Evolutionary conservation across 1,140 invertebrate genomes (phyloP), one percentile per base, ranked within the genome.

Genomic region (Chironomus tepperi): DNA sequence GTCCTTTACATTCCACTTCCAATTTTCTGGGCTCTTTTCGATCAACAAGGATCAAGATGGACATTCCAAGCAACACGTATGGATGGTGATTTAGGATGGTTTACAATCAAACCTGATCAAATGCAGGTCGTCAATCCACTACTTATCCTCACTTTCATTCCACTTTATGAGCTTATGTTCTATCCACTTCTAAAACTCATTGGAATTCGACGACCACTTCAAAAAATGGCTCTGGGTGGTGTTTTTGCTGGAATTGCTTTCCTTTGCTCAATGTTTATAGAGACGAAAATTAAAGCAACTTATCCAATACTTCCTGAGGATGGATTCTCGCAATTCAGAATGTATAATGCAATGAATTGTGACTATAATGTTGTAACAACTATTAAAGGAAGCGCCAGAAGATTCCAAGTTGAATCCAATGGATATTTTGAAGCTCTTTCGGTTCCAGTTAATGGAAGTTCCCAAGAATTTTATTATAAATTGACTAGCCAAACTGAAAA

Each of bases 91-190:
- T 80, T 92, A 9, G 85, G 86, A 74, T 80, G 82, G 64, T 85
- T 82, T 78, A 83, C 80, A 1, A 80, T 92, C n/a, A 87, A 90
- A 77, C 89, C 91, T 0, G 90, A 92, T 81, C 90, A 92, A 81
- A 88, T 92, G 86, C 89, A 90, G 84, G 86, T 88, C 24, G 79
- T 92, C 7, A 93, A 93, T 81, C 89, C 91, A 3, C 77, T 93
- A 15, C 82, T 93, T 0, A 90, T 93, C 76, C 79, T 94, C 19
- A 47, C 88, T 0, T 84, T 93, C 73, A 91, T 93, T 78, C 92
- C 92, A n/a, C 73, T 93, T 1, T 93, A 92, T 81, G 89, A 93
- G 84, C 80, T 84, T 16, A 1, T 75, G 10, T 42, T 76, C 21
- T 74, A 73, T 74, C 74, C 76, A 42, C 18, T 81, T 19, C 83